Evolutionary conservation across 2,888 invertebrate genomes (phyloP), one percentile per base, ranked within the genome.

Genomic region (Oxystoma pomonae): DNA sequence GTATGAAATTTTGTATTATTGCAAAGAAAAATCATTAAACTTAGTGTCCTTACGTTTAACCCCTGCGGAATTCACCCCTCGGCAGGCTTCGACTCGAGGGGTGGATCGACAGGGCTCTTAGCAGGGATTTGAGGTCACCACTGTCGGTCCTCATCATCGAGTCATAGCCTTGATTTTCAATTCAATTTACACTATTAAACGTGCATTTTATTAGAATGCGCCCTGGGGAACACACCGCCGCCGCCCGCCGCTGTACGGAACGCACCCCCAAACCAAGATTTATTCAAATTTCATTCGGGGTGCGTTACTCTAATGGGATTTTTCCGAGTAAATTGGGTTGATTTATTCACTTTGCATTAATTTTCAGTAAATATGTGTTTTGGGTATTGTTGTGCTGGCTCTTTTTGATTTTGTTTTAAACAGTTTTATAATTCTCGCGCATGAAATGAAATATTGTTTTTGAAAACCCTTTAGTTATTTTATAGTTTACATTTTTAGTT

Each of bases 111-210:
- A 71, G 69, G 70, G 70, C 75, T 74, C 74, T 74, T 74, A 75
- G 74, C 77, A 73, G 76, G 77, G 78, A 78, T 80, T 80, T 80
- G 80, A 79, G 79, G 80, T 78, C 79, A 77, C 75, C 75, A 74
- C 78, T 76, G 79, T 78, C 80, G 77, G 78, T 78, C 77, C 77
- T 76, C 78, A 79, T 80, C 79, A 78, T 71, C 76, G 76, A 80
- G 79, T 79, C 79, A 79, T 76, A 77, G 76, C 75, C 76, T 71
- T 72, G 72, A 73, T 76, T 77, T 76, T 74, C 75, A 75, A 76
- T 77, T 77, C 75, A 76, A 79, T 76, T 78, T 79, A 70, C 74
- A 74, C 75, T 75, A 76, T 75, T 76, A 75, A 76, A 74, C 71
- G 70, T 73, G 74, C 75, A 75, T 76, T 76, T 67, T 67, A 67